These are phyloP conservation scores for Lumbricus terrestris DNA, from an alignment of 2,888 invertebrate genomes.

Conservation along the genomic window DNA sequence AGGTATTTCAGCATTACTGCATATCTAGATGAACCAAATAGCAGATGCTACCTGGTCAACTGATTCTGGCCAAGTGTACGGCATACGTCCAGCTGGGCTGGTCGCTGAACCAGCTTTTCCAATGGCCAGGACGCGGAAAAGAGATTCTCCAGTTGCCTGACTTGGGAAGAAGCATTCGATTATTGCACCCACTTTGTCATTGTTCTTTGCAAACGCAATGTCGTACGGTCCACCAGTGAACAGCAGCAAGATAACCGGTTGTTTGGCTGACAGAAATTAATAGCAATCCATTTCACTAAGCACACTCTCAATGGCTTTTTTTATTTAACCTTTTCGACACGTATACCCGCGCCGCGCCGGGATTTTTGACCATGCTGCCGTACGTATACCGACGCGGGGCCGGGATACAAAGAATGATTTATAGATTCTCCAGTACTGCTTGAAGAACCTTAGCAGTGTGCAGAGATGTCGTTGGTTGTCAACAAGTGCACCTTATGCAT, in stretches of 20 bases:
- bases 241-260: constrained; percentile 37
- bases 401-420: no score
- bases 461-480: no score
- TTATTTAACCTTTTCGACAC: no score
- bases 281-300: not conserved
- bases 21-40: not conserved
- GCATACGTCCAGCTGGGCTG: constrained; percentile 38
- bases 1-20: not conserved
- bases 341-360: no score
- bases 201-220: constrained; percentile 46
- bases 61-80: constrained; percentile 40
- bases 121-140: constrained; percentile 30
- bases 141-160: constrained; percentile 41
- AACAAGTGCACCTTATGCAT: no score
- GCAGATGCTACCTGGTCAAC: constrained; percentile 34
- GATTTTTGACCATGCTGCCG: no score
- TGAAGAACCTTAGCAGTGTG: no score
- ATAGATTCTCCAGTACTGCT: no score
- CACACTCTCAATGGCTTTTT: not conserved
- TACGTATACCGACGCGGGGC: no score
- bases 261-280: constrained; percentile 22
- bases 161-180: constrained; percentile 42
- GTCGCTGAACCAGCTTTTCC: not conserved
- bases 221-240: constrained; percentile 46
- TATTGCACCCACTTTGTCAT: constrained; percentile 39